These are phyloP conservation scores for Thalassophryne amazonica DNA, from an alignment of 2,797 vertebrate genomes.

Conservation along the genomic window DNA sequence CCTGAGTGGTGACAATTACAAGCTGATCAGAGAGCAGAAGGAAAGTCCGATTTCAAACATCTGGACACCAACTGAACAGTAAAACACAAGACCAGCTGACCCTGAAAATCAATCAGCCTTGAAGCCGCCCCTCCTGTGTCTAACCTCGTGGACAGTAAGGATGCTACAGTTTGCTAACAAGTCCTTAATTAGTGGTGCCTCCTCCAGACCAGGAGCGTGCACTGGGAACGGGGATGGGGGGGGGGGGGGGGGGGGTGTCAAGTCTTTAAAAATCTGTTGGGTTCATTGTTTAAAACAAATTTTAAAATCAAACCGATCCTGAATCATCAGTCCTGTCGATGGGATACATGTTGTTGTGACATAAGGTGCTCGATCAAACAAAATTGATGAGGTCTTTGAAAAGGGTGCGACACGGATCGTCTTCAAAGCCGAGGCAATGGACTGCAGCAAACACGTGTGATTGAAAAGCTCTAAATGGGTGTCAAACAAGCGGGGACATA, in stretches of 20 bases:
- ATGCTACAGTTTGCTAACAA: conserved; percentile 76
- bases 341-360: conserved; percentile 52
- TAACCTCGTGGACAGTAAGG: conserved; percentile 58
- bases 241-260: not conserved
- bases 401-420: conserved; percentile 47
- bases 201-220: conserved; percentile 21
- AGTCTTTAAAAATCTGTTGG: conserved; percentile 21
- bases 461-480: conserved; percentile 76
- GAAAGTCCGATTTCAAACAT: conserved; percentile 1
- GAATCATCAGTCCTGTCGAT: conserved; percentile 22
- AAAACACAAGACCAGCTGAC: conserved; percentile 18
- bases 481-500: conserved; percentile 74
- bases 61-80: conserved; percentile 44
- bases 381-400: conserved; percentile 62
- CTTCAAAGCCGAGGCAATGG: conserved; percentile 37
- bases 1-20: not conserved
- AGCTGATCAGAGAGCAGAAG: not conserved
- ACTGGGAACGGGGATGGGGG: conserved; percentile 37
- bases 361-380: conserved; percentile 57
- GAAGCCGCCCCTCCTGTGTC: conserved; percentile 20
- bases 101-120: conserved; percentile 34
- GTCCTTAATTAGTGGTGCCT: conserved; percentile 75
- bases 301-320: conserved; percentile 2
- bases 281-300: conserved; percentile 1
- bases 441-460: conserved; percentile 70